Evolutionary conservation across 2,797 vertebrate genomes (phyloP).

Genomic region (Diplodus puntazzo): DNA sequence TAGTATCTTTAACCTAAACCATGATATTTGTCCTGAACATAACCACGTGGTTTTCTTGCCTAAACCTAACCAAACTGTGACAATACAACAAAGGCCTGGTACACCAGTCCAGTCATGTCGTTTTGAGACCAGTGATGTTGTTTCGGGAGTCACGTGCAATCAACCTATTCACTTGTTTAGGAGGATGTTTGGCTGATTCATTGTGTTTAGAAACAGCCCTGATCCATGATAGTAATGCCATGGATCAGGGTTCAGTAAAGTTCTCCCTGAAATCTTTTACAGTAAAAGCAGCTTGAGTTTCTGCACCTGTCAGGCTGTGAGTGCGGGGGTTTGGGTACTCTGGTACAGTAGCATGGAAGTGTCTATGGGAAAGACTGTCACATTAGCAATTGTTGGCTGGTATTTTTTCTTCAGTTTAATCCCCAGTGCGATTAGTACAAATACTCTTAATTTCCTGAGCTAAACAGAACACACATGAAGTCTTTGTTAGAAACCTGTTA

Average conservation of each 20-base stretch:
- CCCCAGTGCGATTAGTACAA: neutral
- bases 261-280: neutral
- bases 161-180: too few species aligned
- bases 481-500: neutral
- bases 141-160: too few species aligned
- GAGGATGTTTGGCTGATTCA: neutral
- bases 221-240: neutral
- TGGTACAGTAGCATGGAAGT: neutral
- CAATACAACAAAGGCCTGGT: too few species aligned
- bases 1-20: too few species aligned
- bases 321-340: neutral
- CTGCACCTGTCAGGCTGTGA: neutral
- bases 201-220: neutral
- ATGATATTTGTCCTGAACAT: too few species aligned
- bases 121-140: too few species aligned
- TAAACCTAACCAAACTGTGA: too few species aligned
- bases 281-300: neutral
- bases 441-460: neutral
- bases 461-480: neutral
- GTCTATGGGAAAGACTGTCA: neutral
- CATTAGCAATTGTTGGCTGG: neutral
- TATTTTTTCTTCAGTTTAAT: neutral
- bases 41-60: too few species aligned
- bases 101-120: too few species aligned
- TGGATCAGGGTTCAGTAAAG: neutral